These are phyloP conservation scores for Dicranocentrus wangi DNA, from an alignment of 2,888 invertebrate species.

Conservation along the genomic window DNA sequence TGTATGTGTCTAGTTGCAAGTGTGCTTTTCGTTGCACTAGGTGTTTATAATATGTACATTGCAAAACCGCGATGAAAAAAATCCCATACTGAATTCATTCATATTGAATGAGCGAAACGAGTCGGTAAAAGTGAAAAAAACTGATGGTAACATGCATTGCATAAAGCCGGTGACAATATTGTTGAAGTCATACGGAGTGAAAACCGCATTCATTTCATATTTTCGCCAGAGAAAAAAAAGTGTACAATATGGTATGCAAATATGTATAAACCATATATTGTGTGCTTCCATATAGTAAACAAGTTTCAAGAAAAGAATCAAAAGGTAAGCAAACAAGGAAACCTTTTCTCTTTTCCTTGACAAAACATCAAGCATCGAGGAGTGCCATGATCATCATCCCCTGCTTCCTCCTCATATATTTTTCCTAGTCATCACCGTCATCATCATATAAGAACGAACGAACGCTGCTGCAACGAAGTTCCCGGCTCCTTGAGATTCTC, in stretches of 20 bases:
- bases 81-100: conserved; percentile 10
- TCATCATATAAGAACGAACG: conserved; percentile 23
- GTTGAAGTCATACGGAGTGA: not conserved
- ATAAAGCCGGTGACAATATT: not conserved
- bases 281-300: not conserved
- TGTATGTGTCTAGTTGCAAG: not conserved
- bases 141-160: not conserved
- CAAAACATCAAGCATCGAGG: conserved; percentile 13
- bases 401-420: not conserved
- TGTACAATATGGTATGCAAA: not conserved
- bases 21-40: not conserved
- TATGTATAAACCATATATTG: not conserved
- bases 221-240: not conserved
- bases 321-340: conserved; percentile 14
- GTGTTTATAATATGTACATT: not conserved
- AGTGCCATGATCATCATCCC: conserved; percentile 20
- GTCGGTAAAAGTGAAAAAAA: not conserved
- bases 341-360: conserved; percentile 1
- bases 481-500: too few species aligned
- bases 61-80: conserved; percentile 3
- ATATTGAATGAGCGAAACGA: conserved; percentile 15
- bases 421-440: conserved; percentile 36
- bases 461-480: too few species aligned
- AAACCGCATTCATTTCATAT: conserved; percentile 4
- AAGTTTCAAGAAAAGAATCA: not conserved